A percentile compares a stretch with the other conserved stretches of the same genome.
Conservation (phyloP, 2,888 invertebrate genomes). For the Phaedon cochleariae region DNA sequence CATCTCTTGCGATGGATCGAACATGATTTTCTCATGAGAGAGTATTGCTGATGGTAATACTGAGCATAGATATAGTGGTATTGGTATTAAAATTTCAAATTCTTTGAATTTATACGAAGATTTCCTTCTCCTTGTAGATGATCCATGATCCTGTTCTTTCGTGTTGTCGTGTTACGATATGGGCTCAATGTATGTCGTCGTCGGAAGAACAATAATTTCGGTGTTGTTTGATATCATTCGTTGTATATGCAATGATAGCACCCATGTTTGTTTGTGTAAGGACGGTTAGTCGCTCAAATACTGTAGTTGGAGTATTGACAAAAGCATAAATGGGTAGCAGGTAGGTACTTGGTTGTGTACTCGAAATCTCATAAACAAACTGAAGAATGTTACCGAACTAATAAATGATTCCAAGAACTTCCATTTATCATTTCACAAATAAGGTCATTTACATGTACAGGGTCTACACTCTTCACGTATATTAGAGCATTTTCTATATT, state of each 20-base stretch:
- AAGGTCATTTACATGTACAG: neutral
- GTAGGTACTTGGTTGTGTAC: neutral
- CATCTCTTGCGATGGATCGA: too few relatives aligned
- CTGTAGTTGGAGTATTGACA: constrained; percentile 9
- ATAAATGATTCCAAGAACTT: neutral
- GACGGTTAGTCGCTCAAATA: constrained; percentile 11
- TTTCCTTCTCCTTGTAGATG: too few relatives aligned
- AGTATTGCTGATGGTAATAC: too few relatives aligned
- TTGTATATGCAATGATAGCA: constrained; percentile 9
- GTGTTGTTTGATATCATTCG: constrained; percentile 16
- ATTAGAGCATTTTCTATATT: too few relatives aligned
- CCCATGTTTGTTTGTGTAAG: constrained; percentile 14
- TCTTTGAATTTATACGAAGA: too few relatives aligned
- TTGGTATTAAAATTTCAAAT: too few relatives aligned
- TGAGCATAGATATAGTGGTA: too few relatives aligned
- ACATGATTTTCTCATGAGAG: too few relatives aligned
- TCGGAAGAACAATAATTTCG: constrained; percentile 4
- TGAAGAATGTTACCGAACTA: neutral
- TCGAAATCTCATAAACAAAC: neutral
- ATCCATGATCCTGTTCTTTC: too few relatives aligned
- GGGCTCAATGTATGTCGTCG: too few relatives aligned
- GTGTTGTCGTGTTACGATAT: too few relatives aligned
- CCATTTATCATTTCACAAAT: neutral
- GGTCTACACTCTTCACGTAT: too few relatives aligned
- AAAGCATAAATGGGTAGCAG: constrained; percentile 4